phyloP scores from a whole-genome alignment of 2,888 invertebrate genomes.

The Cloeon dipterum region DNA sequence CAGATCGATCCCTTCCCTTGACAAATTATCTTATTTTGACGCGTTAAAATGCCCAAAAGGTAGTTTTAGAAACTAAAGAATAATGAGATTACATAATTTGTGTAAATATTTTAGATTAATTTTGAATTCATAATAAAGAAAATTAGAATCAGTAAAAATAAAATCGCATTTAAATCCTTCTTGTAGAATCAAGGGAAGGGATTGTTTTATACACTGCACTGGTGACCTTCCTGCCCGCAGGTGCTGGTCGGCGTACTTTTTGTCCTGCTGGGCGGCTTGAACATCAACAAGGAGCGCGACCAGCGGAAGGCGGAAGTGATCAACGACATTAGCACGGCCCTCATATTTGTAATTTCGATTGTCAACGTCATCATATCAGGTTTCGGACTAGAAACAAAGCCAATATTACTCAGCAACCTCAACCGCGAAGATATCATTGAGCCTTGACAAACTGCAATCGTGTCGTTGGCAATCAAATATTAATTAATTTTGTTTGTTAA shows the following conservation, averaged over 20 bases:
- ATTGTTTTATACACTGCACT: background rate
- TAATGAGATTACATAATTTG: too few relatives aligned
- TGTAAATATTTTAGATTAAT: too few relatives aligned
- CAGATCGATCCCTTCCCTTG: conserved; percentile 1
- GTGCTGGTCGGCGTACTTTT: conserved; percentile 60
- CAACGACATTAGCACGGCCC: conserved; percentile 58
- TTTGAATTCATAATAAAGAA: too few relatives aligned
- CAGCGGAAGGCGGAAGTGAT: conserved; percentile 52
- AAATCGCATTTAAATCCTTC: too few relatives aligned
- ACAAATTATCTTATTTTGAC: background rate
- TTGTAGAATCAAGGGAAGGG: background rate
- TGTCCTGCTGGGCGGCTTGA: conserved; percentile 59
- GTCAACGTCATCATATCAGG: conserved; percentile 63
- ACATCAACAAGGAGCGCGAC: conserved; percentile 51
- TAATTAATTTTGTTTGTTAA: too few relatives aligned
- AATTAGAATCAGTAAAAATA: too few relatives aligned
- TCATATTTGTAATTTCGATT: conserved; percentile 59
- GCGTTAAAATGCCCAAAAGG: background rate
- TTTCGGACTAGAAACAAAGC: conserved; percentile 61
- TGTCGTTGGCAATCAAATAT: too few relatives aligned
- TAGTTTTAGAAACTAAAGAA: too few relatives aligned
- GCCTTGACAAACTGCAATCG: too few relatives aligned
- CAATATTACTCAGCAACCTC: conserved; percentile 24
- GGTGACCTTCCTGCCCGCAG: conserved; percentile 23
- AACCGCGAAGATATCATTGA: background rate